Base-by-base conservation (phyloP, 2,113 vertebrate genomes). In the Ptilorrhoa leucosticta region DNA sequence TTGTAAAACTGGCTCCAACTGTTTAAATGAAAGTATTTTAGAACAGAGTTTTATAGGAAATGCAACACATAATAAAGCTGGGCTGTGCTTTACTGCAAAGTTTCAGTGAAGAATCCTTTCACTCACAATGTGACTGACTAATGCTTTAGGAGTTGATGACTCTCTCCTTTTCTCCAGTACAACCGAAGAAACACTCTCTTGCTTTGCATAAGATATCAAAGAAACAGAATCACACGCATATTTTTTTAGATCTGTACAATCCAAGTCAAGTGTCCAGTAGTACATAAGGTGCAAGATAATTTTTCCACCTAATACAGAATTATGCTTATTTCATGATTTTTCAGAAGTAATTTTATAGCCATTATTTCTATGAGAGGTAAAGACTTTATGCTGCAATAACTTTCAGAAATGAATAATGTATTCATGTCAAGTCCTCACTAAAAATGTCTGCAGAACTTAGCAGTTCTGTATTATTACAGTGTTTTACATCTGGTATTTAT, bases 361-460 rank as follows among this genome's bases (percentile, higher is more conserved):
- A 57, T 94, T 92, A 92, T 65, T 93, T 94, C 90, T 82, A 40
- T 6, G 44, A 78, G 68, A 92, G 19, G 71, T 87, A 90, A 83
- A 75, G 76, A 87, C 28, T 93, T 96, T 75, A 94, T 53, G 65
- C 31, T 45, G 60, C 72, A 84, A 33, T 89, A 93, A 93, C n/a
- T 90, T 92, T 57, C n/a, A 45, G 82, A 84, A 53, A 82, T 84
- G 64, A 90, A 83, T 31, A 81, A 80, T 40, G 17, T 48, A 86
- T 75, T 94, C 57, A 37, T 24, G 66, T 50, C 60, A 89, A 87
- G 31, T 33, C 48, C 69, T 87, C 72, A 54, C 68, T 80, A 86
- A 90, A 95, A 86, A 86, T 13, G 10, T 37, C 93, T 56, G 44
- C 44, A 93, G 83, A 90, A 87, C 72, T 92, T 68, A 66, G 11